These are phyloP conservation scores for Alviniconcha marisindica DNA, from an alignment of 1,140 invertebrate species.

Conservation along the genomic window DNA sequence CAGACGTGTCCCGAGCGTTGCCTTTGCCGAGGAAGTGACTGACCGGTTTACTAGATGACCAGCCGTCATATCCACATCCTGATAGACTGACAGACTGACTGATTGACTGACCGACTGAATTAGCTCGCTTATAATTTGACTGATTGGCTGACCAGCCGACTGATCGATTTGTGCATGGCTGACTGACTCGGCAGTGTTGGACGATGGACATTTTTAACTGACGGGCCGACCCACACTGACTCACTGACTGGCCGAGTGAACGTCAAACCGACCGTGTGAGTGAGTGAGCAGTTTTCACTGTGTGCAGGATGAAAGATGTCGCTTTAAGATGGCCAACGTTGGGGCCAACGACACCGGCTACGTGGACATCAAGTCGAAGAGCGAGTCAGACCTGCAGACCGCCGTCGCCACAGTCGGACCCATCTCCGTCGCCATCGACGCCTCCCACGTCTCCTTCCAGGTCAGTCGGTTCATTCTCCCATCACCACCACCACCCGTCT, in stretches of 20 bases:
- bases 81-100: no score
- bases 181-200: neutral
- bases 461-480: conserved; percentile 27
- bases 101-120: no score
- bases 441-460: conserved; percentile 75
- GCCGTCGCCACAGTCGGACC: conserved; percentile 94
- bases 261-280: neutral
- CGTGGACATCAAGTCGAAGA: conserved; percentile 81
- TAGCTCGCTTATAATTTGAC: no score
- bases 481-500: no score
- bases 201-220: no score
- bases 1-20: no score
- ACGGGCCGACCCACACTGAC: no score
- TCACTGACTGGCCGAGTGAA: neutral
- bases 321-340: conserved; percentile 82
- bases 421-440: conserved; percentile 92
- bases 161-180: neutral
- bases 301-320: conserved; percentile 78
- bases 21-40: no score
- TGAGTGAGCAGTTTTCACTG: neutral
- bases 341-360: conserved; percentile 92
- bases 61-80: no score
- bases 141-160: neutral
- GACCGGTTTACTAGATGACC: no score
- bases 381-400: conserved; percentile 83